Conservation (phyloP, 2,888 invertebrate species). For the Clepsis dumicolana region DNA sequence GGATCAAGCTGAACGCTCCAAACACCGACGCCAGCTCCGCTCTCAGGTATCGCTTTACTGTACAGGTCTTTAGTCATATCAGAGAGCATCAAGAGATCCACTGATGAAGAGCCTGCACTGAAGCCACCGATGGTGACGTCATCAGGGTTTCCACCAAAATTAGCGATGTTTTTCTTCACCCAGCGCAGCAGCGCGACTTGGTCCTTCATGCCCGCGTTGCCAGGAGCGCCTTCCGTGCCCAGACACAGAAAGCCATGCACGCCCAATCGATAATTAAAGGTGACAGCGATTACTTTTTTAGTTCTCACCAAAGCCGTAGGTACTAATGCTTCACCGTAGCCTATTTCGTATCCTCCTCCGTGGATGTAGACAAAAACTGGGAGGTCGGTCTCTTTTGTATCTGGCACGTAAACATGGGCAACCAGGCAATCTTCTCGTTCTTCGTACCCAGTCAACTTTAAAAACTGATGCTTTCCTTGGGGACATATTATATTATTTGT, state of each 20-base stretch:
- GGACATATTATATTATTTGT: slow-evolving; percentile 27
- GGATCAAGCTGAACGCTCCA: slow-evolving; percentile 62
- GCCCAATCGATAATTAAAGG: slow-evolving; percentile 53
- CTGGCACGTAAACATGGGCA: slow-evolving; percentile 52
- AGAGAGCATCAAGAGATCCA: slow-evolving; percentile 65
- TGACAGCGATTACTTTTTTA: slow-evolving; percentile 48
- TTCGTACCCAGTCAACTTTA: slow-evolving; percentile 6
- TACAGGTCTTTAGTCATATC: slow-evolving; percentile 61
- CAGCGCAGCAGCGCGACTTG: slow-evolving; percentile 65
- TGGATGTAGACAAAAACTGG: slow-evolving; percentile 56
- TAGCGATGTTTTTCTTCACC: slow-evolving; percentile 65
- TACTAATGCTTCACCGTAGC: slow-evolving; percentile 42
- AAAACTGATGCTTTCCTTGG: slow-evolving; percentile 5
- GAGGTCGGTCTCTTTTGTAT: slow-evolving; percentile 50
- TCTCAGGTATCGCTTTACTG: slow-evolving; percentile 64
- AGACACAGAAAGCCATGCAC: slow-evolving; percentile 59
- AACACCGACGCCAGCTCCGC: slow-evolving; percentile 56
- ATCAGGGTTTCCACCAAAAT: slow-evolving; percentile 67
- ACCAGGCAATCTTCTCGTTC: slow-evolving; percentile 37
- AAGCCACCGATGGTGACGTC: slow-evolving; percentile 66
- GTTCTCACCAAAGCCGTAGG: slow-evolving; percentile 43
- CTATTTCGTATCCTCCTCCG: slow-evolving; percentile 54
- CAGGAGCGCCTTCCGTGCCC: slow-evolving; percentile 57
- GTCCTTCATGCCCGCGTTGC: slow-evolving; percentile 71
- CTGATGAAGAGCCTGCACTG: slow-evolving; percentile 65